These are phyloP conservation scores for Cremastobaeus sp. DNA, from an alignment of 2,888 invertebrate species.

Conservation along the genomic window DNA sequence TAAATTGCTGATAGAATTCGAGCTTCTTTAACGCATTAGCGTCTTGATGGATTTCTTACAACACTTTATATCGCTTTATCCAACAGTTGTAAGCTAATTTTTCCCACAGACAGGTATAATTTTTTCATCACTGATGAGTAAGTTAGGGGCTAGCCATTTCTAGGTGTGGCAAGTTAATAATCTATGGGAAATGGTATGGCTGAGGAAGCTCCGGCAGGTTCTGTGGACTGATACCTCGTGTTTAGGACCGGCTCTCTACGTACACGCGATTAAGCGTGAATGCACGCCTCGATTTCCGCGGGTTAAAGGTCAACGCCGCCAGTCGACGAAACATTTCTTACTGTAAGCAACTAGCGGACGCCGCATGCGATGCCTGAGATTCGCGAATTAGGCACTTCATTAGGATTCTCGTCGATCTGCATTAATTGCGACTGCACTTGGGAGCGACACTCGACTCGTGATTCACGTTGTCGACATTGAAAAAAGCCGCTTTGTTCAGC, in stretches of 20 bases:
- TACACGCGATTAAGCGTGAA: conserved; percentile 50
- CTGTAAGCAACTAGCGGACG: conserved; percentile 27
- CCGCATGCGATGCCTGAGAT: conserved; percentile 32
- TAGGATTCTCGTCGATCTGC: conserved; percentile 32
- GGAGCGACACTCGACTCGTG: conserved; percentile 4
- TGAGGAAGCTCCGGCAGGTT: conserved; percentile 56
- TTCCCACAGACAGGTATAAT: not conserved
- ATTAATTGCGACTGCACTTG: conserved; percentile 36
- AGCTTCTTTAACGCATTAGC: too few species aligned
- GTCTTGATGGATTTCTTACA: too few species aligned
- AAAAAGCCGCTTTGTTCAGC: conserved; percentile 1
- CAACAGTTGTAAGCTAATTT: conserved; percentile 24
- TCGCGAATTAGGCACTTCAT: conserved; percentile 42
- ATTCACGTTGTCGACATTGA: conserved; percentile 7
- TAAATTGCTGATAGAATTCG: too few species aligned
- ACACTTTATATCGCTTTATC: too few species aligned
- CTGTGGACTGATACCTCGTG: conserved; percentile 46
- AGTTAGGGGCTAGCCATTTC: conserved; percentile 37
- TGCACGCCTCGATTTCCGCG: conserved; percentile 29
- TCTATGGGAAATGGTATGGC: conserved; percentile 75
- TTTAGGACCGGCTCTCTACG: conserved; percentile 50
- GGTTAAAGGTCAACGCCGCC: conserved; percentile 46
- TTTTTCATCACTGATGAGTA: conserved; percentile 16
- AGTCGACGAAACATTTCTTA: conserved; percentile 38
- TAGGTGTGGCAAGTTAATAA: conserved; percentile 71